Evolutionary conservation across 2,797 vertebrate species (phyloP), one percentile per base, ranked within the genome.

Genomic region (Xerus rutilus): DNA sequence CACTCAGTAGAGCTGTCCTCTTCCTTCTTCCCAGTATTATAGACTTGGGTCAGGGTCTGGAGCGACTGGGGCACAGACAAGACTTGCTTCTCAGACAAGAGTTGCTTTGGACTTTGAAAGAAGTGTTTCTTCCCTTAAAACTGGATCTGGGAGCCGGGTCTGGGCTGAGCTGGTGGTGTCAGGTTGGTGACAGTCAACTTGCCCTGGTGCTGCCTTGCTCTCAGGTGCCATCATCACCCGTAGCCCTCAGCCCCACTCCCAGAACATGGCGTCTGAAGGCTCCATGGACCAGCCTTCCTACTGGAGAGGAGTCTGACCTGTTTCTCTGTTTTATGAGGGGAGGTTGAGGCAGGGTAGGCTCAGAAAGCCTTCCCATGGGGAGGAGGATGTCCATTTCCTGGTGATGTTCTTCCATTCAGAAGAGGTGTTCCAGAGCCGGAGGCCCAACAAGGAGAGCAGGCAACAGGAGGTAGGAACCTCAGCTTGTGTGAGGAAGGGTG

Each of bases 111-210:
- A 82, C 43, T 83, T 64, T 78, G 52, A 65, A 82, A 81, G 15
- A 59, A 89, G 65, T 91, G 15, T 49, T 77, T 62, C 77, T 67
- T 87, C 18, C 35, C 21, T 82, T 65, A 70, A 86, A 92, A 84
- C 77, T 52, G 81, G 43, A 67, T 62, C 59, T 62, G 59, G 23
- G 83, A 70, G 76, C 25, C 21, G 15, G n/a, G 57, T 85, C 45
- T 87, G 39, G 94, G 81, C 69, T 28, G 77, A 73, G 23, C 77
- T 7, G 14, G 13, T n/a, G n/a, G 49, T 86, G 65, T 76, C 7
- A 11, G 65, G 35, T 94, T 72, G 72, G 49, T 82, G 73, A 84
- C 76, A 57, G 52, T 12, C 25, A 76, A 35, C 32, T 52, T 49
- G 87, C 72, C 23, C 4, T 76, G 52, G 54, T 52, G 23, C 59